These are phyloP conservation scores for Litocranius walleri DNA, from an alignment of 2,113 vertebrate species.

Conservation along the genomic window DNA sequence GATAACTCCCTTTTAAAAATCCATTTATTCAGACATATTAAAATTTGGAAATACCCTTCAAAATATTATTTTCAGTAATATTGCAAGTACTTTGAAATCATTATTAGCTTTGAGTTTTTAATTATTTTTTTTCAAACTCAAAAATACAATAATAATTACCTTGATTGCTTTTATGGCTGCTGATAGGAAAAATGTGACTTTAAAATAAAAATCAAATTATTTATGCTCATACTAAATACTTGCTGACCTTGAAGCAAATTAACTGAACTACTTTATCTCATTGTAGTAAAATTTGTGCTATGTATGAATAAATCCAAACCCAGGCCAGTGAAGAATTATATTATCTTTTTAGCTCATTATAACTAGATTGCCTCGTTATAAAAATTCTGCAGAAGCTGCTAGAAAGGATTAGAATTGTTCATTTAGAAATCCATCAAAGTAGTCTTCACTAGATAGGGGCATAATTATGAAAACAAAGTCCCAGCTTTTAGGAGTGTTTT, in stretches of 20 bases:
- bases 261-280: constrained; percentile 17
- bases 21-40: background rate
- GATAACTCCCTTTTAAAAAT: background rate
- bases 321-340: background rate
- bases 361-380: constrained; percentile 23
- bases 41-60: background rate
- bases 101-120: constrained; percentile 8
- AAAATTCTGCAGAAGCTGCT: constrained; percentile 38
- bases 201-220: background rate
- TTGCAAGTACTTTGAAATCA: constrained; percentile 4
- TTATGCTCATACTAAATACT: constrained; percentile 31
- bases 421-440: constrained; percentile 46
- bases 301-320: background rate
- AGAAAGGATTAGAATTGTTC: constrained; percentile 31
- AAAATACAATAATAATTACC: background rate
- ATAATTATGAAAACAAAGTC: constrained; percentile 45
- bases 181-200: constrained; percentile 23
- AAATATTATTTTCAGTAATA: background rate
- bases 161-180: background rate
- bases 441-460: constrained; percentile 38
- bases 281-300: constrained; percentile 12
- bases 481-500: constrained; percentile 34
- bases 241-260: constrained; percentile 42
- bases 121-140: background rate
- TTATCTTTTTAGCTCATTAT: constrained; percentile 52